Evolutionary conservation across 2,888 invertebrate genomes (phyloP).

Genomic region (Hipparchia semele): DNA sequence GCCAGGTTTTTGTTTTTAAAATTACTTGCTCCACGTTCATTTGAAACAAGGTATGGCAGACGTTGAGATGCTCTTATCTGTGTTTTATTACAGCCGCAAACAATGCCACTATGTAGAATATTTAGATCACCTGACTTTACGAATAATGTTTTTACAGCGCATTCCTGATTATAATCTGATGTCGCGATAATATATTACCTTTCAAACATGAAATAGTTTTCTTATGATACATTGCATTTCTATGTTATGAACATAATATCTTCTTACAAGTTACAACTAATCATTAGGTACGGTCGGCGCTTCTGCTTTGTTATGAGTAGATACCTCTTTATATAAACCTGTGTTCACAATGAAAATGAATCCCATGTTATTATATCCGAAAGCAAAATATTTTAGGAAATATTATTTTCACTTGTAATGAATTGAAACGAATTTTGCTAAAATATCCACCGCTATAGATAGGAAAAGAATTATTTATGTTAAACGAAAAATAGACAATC

Average conservation of each 20-base stretch:
- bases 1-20: too few species aligned
- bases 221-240: slow-evolving; percentile 49
- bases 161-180: slow-evolving; percentile 70
- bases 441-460: too few species aligned
- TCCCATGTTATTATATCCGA: background rate
- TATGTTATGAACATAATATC: slow-evolving; percentile 20
- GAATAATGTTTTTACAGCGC: slow-evolving; percentile 74
- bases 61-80: slow-evolving; percentile 54
- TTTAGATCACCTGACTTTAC: slow-evolving; percentile 71
- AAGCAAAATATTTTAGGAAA: too few species aligned
- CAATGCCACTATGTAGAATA: slow-evolving; percentile 59
- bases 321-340: background rate
- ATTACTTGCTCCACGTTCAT: too few species aligned
- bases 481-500: too few species aligned
- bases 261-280: slow-evolving; percentile 22
- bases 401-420: too few species aligned
- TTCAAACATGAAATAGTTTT: slow-evolving; percentile 58
- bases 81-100: slow-evolving; percentile 55
- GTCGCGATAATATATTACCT: slow-evolving; percentile 59
- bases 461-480: too few species aligned
- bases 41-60: background rate
- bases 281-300: slow-evolving; percentile 14
- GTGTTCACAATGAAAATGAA: slow-evolving; percentile 3
- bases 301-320: slow-evolving; percentile 12
- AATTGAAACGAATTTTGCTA: too few species aligned